Evolutionary conservation across 2,797 vertebrate species (phyloP).

Genomic region (Anisognathus igniventris): DNA sequence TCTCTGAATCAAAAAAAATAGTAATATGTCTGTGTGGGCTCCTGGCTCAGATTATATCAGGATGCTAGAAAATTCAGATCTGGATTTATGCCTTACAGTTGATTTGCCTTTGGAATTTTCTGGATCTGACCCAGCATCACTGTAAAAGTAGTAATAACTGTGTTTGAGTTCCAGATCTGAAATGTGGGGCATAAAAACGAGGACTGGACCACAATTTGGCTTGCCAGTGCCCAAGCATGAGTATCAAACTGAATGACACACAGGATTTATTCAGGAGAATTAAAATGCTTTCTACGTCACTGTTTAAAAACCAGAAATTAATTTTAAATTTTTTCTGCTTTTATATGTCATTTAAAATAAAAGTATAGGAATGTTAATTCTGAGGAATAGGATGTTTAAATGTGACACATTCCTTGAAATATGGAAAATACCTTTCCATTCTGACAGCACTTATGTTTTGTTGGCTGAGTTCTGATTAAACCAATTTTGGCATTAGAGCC

Average conservation of each 20-base stretch:
- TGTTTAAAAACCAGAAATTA: not conserved
- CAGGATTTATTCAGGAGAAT: not conserved
- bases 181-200: not conserved
- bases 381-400: not conserved
- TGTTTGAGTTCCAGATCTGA: not conserved
- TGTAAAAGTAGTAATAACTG: not conserved
- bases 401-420: not conserved
- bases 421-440: rapidly evolving
- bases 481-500: not conserved
- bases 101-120: not conserved
- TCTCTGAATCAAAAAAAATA: not conserved
- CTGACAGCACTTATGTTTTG: not conserved
- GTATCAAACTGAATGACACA: not conserved
- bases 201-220: not conserved
- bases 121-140: not conserved
- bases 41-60: not conserved
- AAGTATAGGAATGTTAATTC: not conserved
- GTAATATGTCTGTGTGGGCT: not conserved
- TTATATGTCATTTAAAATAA: not conserved
- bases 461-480: not conserved
- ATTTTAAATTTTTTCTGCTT: not conserved
- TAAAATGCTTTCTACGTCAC: not conserved
- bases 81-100: not conserved
- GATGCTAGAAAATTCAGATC: not conserved
- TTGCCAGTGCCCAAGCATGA: not conserved